Conservation (phyloP, 2,797 vertebrate species). For the Anomalospiza imberbis region DNA sequence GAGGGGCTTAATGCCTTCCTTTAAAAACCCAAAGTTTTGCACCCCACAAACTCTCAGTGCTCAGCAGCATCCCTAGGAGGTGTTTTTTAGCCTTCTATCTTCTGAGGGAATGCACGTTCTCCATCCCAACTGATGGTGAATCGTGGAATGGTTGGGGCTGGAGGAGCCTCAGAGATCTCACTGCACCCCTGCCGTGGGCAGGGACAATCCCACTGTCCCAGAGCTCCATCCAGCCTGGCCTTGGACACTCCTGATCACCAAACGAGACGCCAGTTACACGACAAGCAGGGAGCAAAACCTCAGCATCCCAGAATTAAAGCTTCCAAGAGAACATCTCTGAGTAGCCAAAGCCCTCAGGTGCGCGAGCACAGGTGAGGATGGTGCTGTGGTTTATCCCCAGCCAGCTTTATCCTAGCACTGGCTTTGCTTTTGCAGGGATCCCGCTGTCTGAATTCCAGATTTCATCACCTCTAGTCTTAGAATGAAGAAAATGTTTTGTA, state of each 20-base stretch:
- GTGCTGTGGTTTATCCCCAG: neutral
- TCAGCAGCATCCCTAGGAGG: neutral
- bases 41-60: neutral
- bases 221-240: neutral
- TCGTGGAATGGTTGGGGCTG: neutral
- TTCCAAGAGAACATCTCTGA: neutral
- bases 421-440: neutral
- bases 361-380: neutral
- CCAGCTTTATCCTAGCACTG: neutral
- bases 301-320: neutral
- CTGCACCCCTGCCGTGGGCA: neutral
- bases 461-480: neutral
- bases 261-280: neutral
- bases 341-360: neutral
- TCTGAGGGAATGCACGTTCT: neutral
- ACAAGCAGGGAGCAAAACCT: neutral
- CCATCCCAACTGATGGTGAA: accelerated
- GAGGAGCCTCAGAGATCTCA: neutral
- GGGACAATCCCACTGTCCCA: neutral
- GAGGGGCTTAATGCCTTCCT: neutral
- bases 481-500: neutral
- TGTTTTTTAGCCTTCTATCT: neutral
- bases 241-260: neutral
- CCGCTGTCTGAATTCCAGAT: neutral
- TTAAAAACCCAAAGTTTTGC: neutral